phyloP scores from a whole-genome alignment of 2,888 invertebrate genomes.

The Habrosyne pyritoides region DNA sequence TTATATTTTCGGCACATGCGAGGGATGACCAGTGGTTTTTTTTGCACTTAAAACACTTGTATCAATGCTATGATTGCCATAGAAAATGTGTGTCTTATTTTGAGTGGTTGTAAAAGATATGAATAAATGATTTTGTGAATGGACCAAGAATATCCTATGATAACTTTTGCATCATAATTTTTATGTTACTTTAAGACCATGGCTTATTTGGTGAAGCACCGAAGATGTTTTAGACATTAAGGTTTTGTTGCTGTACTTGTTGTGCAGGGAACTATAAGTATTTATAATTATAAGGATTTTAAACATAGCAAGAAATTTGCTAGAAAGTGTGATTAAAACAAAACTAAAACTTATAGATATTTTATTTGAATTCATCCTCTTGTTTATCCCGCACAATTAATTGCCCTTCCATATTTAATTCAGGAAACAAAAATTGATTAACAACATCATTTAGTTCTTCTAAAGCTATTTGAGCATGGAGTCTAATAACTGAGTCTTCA shows the following conservation, averaged over 20 bases:
- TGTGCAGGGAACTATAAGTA: neutral
- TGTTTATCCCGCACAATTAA: conserved; percentile 66
- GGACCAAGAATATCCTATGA: neutral
- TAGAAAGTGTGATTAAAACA: conserved; percentile 42
- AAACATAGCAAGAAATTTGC: conserved; percentile 18
- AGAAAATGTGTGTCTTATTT: conserved; percentile 20
- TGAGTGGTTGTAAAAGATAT: conserved; percentile 3
- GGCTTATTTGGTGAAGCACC: neutral
- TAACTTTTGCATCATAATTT: neutral
- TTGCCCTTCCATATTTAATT: conserved; percentile 82
- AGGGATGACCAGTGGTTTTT: neutral
- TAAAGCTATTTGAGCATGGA: conserved; percentile 90
- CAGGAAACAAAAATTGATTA: conserved; percentile 83
- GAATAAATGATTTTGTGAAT: neutral
- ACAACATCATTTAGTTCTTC: conserved; percentile 90
- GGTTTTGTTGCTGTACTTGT: conserved; percentile 3
- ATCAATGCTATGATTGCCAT: conserved; percentile 45
- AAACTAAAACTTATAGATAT: conserved; percentile 14
- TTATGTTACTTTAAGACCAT: neutral
- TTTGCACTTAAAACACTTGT: conserved; percentile 23
- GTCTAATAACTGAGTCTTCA: conserved; percentile 86
- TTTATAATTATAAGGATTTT: neutral
- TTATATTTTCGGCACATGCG: neutral
- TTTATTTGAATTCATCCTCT: conserved; percentile 54
- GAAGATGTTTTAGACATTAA: conserved; percentile 9